Base-by-base conservation (phyloP, 2,888 invertebrate genomes). In the Microplitis manilae region DNA sequence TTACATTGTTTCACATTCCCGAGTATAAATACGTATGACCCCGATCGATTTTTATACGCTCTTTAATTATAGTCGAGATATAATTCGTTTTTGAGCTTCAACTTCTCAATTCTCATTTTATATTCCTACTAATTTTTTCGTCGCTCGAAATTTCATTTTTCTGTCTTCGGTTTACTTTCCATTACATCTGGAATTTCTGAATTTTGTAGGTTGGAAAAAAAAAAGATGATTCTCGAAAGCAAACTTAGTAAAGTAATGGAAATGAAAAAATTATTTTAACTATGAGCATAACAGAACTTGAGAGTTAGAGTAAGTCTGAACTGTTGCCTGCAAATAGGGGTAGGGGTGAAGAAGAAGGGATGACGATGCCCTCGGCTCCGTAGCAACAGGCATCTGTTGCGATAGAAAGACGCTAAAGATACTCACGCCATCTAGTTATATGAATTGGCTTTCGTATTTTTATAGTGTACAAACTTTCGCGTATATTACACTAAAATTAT, bases 361-460 rank as follows among this genome's bases (percentile, higher is more conserved):
- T 81, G 81, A 79, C 83, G 81, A 83, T 84, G 83, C 82, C 83
- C 84, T 84, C 83, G 82, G 82, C 87, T 85, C 86, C 87, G 87
- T 89, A 88, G 89, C 89, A 89, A 89, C 89, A 89, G 88, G 87
- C 88, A 87, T 88, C 89, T 87, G 86, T 87, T 87, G 88, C 87
- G 84, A 87, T 85, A 65, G 20, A 85, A 85, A 84, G 85, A 84
- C 81, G 75, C 86, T 85, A 86, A 86, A 85, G 87, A 78, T 82
- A 82, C 79, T 69, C 71, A 41, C 72, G 69, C 72, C 74, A 69
- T 76, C 76, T 80, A 71, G 77, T 69, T 77, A 75, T 74, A 73
- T 68, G 68, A 73, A 59, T 77, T 76, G 71, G 73, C 60, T 77
- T 71, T 73, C 67, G 74, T 72, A 77, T 50, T 50, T 50, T 50